phyloP scores from a whole-genome alignment of 2,888 invertebrate genomes.

The Eristalinus sepulchralis region DNA sequence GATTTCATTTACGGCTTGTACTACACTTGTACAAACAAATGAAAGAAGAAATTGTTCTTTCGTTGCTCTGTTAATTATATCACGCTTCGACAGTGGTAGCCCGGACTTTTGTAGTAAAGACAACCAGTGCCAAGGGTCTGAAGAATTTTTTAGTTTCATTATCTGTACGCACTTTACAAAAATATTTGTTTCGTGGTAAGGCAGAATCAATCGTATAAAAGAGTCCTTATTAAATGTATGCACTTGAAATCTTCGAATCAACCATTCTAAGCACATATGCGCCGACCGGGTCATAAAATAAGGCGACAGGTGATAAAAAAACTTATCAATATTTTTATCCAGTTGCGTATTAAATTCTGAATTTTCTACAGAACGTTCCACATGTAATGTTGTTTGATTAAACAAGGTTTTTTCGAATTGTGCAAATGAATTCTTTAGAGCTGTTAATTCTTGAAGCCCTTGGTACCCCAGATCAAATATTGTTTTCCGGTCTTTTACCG shows the following conservation, averaged over 20 bases:
- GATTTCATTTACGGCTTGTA: constrained; percentile 84
- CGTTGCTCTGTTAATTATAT: constrained; percentile 87
- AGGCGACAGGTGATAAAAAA: constrained; percentile 91
- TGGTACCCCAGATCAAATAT: constrained; percentile 93
- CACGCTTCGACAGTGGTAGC: constrained; percentile 86
- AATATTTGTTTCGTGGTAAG: constrained; percentile 95
- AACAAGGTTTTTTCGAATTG: constrained; percentile 90
- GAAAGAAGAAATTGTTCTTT: constrained; percentile 84
- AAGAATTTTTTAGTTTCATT: constrained; percentile 84
- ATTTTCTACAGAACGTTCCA: constrained; percentile 91
- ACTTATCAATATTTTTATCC: constrained; percentile 88
- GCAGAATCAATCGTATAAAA: constrained; percentile 90
- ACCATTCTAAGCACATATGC: constrained; percentile 97
- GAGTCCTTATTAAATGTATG: constrained; percentile 93
- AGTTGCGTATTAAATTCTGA: constrained; percentile 88
- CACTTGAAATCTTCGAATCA: constrained; percentile 93
- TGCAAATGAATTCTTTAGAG: constrained; percentile 87
- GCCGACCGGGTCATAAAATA: constrained; percentile 91
- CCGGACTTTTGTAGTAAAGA: constrained; percentile 88
- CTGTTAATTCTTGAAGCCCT: constrained; percentile 91
- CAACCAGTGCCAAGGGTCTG: constrained; percentile 90
- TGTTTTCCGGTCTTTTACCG: constrained; percentile 90
- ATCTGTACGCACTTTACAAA: constrained; percentile 92
- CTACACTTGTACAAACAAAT: constrained; percentile 84
- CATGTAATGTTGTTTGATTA: constrained; percentile 87